Base-by-base conservation (phyloP, 1,140 invertebrate species). In the Drosophila jambulina region DNA sequence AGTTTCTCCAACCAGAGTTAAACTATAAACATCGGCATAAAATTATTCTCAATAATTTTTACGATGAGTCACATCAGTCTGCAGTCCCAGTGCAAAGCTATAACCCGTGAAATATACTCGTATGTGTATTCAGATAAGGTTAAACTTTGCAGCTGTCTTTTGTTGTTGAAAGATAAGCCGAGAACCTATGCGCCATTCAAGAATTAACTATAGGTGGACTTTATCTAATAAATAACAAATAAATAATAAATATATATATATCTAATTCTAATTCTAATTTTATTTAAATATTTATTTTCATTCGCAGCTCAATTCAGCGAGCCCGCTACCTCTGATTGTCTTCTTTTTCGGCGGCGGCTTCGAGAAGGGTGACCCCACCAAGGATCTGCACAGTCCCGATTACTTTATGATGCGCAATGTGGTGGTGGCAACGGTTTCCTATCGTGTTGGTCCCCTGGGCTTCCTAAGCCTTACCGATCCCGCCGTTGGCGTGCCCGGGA, bases 311-410 rank as follows among this genome's bases (percentile, higher is more conserved):
- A 48, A 59, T 4, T 71, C 82, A 0, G 40, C 57, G 0, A 64
- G 62, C 6, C 82, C 72, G 0, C 34, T 90, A 10, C 92, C 92
- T 3, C 34, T 92, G 48, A 82, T 93, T 23, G 78, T 92, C 2
- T 92, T 78, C 87, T 93, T 97, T 17, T 95, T 96, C 90, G 96
- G 96, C 43, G 96, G 96, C 63, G 94, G 94, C 32, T 96, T 96
- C 74, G 93, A 94, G 68, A 80, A 91, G 34, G 94, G 95, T 10
- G 90, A 91, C 60, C 68, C 91, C 10, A 84, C 80, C 4, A 57
- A 46, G 2, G 91, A 92, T 7, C 32, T 82, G 1, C 86, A 87
- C 48, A 92, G 94, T 21, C 94, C 94, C 0, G 94, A 95, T 72
- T 94, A 95, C 60, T 94, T 96, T 25, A 94, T 94, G 92, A 93